Evolutionary conservation across 2,113 vertebrate genomes (phyloP).

Genomic region (Chamaetylas fuelleborni): DNA sequence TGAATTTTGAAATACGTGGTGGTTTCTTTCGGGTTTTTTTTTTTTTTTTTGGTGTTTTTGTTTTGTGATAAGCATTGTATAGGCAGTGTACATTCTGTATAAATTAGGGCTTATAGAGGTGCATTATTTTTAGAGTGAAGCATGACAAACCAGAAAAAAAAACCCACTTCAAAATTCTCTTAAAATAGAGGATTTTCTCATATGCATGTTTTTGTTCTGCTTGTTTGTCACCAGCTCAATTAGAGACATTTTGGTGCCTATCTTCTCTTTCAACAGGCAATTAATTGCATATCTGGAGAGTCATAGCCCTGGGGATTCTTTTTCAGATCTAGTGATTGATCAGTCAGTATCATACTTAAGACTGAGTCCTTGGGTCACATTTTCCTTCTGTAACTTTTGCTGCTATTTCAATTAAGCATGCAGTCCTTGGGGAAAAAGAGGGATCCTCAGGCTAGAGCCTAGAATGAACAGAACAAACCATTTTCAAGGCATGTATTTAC

Average conservation of each 20-base stretch:
- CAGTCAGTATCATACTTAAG: not conserved
- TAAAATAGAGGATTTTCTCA: not conserved
- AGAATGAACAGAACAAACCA: not conserved
- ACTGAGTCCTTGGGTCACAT: not conserved
- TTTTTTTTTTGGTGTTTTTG: no score
- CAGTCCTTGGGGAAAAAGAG: not conserved
- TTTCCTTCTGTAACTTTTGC: not conserved
- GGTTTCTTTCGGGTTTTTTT: no score
- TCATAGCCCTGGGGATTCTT: not conserved
- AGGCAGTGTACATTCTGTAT: not conserved
- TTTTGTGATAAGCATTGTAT: not conserved
- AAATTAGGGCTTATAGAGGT: not conserved
- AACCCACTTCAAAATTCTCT: not conserved
- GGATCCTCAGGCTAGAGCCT: not conserved
- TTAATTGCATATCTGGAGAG: not conserved
- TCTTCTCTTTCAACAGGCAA: not conserved
- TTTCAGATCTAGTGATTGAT: not conserved
- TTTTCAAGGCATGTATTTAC: not conserved
- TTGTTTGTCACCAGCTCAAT: not conserved
- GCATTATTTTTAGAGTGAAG: not conserved
- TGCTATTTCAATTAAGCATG: not conserved
- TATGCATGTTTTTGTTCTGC: not conserved
- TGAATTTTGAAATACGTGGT: not conserved
- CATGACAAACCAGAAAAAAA: not conserved
- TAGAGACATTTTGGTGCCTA: not conserved